A percentile compares a stretch with the other conserved stretches of the same genome.
phyloP scores from a whole-genome alignment of 2,113 vertebrate species.

The Natator depressus region DNA sequence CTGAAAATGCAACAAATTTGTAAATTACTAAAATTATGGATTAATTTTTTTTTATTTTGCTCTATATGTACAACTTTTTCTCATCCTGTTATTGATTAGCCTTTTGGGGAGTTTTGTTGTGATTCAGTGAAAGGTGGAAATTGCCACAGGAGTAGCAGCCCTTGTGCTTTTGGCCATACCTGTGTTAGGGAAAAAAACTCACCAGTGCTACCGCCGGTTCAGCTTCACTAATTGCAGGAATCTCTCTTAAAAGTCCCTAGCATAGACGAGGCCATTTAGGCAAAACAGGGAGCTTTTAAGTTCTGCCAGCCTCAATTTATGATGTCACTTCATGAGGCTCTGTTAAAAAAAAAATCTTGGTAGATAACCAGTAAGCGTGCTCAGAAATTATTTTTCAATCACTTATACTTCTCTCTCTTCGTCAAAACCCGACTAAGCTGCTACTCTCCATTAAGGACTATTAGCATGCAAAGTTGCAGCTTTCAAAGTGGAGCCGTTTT shows the following conservation, averaged over 20 bases:
- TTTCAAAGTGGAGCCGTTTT: not conserved
- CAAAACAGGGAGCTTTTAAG: too few relatives aligned
- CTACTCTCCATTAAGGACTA: not conserved
- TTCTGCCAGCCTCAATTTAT: not conserved
- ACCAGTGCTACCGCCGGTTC: too few relatives aligned
- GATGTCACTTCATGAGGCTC: not conserved
- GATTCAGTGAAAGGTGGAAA: not conserved
- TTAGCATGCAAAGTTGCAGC: not conserved
- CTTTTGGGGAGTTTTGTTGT: not conserved
- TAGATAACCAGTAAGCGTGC: not conserved
- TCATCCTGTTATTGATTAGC: not conserved
- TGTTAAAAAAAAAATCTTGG: not conserved
- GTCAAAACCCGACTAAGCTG: not conserved
- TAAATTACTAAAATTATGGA: not conserved
- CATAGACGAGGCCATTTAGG: not conserved
- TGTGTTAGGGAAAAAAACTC: not conserved
- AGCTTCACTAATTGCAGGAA: too few relatives aligned
- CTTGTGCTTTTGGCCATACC: not conserved
- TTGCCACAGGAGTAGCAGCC: not conserved
- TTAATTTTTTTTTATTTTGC: not conserved
- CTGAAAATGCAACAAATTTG: not conserved
- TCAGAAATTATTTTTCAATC: not conserved
- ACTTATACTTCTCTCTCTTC: not conserved
- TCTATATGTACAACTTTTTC: not conserved
- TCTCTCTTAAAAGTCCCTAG: not conserved